Percentiles rank a stretch among this genome's conserved stretches.
Conservation (phyloP, 2,888 invertebrate species). For the Drosophila stalkeri region DNA sequence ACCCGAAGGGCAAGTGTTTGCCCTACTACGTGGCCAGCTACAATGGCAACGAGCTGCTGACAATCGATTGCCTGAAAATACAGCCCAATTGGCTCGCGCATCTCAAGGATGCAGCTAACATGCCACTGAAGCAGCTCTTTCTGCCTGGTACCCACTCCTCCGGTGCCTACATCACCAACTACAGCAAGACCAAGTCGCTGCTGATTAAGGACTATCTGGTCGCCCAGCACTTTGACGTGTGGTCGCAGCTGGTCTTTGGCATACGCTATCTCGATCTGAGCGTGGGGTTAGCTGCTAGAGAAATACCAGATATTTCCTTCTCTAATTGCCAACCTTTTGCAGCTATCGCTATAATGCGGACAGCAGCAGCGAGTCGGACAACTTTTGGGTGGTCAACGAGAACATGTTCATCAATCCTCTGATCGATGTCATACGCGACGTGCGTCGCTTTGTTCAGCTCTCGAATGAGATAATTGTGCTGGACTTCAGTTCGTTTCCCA, state of each 20-base stretch:
- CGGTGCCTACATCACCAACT: conserved; percentile 86
- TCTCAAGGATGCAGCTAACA: conserved; percentile 66
- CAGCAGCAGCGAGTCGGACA: conserved; percentile 60
- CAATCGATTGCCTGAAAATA: conserved; percentile 90
- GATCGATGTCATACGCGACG: conserved; percentile 88
- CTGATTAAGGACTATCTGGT: conserved; percentile 85
- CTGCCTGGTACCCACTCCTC: conserved; percentile 88
- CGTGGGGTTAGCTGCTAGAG: conserved; percentile 88
- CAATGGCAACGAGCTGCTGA: conserved; percentile 87
- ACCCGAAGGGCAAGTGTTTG: conserved; percentile 87
- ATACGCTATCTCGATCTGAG: conserved; percentile 93
- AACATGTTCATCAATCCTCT: conserved; percentile 87
- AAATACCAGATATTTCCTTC: not conserved
- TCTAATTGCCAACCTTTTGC: not conserved
- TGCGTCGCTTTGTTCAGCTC: conserved; percentile 88
- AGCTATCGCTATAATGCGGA: conserved; percentile 68
- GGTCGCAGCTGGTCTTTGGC: conserved; percentile 94
- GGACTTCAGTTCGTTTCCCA: conserved; percentile 93
- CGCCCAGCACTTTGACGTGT: conserved; percentile 91
- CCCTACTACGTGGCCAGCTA: conserved; percentile 91
- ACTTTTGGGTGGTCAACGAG: conserved; percentile 84
- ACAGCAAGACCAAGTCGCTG: conserved; percentile 71
- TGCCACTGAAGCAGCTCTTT: conserved; percentile 82
- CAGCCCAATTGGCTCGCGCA: conserved; percentile 95
- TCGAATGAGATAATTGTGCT: conserved; percentile 91